Base-by-base conservation (phyloP, 35 echinoderm and acorn worm genomes). In the Heliocidaris tuberculata region DNA sequence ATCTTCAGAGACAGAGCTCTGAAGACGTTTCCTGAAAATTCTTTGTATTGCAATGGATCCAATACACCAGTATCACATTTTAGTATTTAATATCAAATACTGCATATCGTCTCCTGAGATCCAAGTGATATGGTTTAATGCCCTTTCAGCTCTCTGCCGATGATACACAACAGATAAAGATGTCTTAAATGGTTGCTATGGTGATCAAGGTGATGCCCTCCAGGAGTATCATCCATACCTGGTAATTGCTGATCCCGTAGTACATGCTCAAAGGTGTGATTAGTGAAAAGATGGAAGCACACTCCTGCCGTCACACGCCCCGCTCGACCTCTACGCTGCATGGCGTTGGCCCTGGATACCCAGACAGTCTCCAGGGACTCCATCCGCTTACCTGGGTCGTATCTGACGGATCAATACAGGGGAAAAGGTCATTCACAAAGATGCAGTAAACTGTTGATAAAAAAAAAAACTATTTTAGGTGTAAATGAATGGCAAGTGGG, bases 341-440 rank as follows among this genome's bases (percentile, higher is more conserved):
- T 52, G 21, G 96, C 96, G 49, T 97, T 97, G 31, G 96, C 96
- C 70, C 60, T 92, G 2, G 96, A 97, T n/a, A 97, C 94, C 96
- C 96, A 97, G 52, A 95, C 95, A 0, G 94, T 97, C 7, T 97
- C 96, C 30, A 97, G 92, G 24, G 94, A 95, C 59, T 97, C 96
- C 96, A 97, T 97, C 4, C 96, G 61, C 93, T 97, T 97, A 50
- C 88, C 88, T 6, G 96, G 88, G 93, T 97, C 96, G 90, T 97
- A 97, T 49, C 96, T 97, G 60, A 89, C 35, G n/a, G n/a, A 19
- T 19, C 70, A 85, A 29, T 19, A 29, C 15, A 85, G n/a, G n/a
- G 70, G 1, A 85, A 19, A 85, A 85, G 70, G 70, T 19, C 15
- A 85, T 16, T 19, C 70, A 85, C 15, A 85, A 19, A 85, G 70